A percentile compares a stretch with the other conserved stretches of the same genome.
phyloP scores from a whole-genome alignment of 2,113 vertebrate species.

The Spermophilus dauricus region DNA sequence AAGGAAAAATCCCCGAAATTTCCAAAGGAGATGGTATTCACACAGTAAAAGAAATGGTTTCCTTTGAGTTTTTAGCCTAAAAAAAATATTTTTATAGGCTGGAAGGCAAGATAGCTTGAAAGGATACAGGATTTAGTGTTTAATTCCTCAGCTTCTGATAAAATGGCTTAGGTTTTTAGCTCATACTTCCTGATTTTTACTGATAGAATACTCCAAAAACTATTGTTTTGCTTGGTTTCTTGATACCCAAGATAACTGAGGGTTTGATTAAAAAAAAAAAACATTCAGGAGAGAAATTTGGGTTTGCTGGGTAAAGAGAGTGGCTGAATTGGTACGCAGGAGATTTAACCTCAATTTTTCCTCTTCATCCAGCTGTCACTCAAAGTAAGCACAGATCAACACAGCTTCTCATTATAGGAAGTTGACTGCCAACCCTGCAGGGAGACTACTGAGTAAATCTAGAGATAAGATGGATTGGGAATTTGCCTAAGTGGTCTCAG shows the following conservation, averaged over 20 bases:
- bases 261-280: conserved; percentile 36
- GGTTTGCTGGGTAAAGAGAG: neutral
- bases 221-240: neutral
- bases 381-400: neutral
- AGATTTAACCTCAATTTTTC: neutral
- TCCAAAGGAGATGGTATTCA: neutral
- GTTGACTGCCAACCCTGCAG: neutral
- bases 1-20: neutral
- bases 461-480: neutral
- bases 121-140: neutral
- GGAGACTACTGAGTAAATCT: neutral
- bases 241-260: neutral
- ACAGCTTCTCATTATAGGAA: neutral
- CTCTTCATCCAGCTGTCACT: neutral
- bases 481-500: neutral
- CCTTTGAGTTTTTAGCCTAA: neutral
- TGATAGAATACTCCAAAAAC: conserved; percentile 24
- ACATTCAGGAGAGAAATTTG: neutral
- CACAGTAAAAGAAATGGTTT: neutral
- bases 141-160: neutral
- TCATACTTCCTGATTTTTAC: neutral
- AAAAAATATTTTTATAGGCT: neutral
- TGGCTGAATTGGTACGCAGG: neutral
- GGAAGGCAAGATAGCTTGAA: neutral
- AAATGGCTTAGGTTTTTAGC: neutral